These are phyloP conservation scores for Ornithoptera priamus DNA, from an alignment of 2,888 invertebrate genomes.

Conservation along the genomic window DNA sequence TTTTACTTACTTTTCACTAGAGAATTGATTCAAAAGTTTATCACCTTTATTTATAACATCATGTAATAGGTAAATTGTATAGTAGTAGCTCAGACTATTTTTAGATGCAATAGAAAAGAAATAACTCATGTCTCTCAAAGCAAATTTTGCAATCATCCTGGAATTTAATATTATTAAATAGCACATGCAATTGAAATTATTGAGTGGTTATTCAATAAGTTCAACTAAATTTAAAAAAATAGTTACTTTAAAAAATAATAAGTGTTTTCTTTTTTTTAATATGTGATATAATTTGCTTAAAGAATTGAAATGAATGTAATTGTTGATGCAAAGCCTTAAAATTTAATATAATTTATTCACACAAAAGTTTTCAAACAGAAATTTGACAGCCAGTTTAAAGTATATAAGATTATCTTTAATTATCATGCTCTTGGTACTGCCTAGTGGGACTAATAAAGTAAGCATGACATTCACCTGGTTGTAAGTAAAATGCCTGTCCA, in stretches of 20 bases:
- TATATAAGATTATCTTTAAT: no score
- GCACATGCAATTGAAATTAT: background rate
- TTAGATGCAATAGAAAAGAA: slow-evolving; percentile 47
- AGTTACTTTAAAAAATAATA: background rate
- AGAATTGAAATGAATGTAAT: no score
- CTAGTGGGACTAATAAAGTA: no score
- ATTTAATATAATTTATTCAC: no score
- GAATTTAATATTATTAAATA: slow-evolving; percentile 23
- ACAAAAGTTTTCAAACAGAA: no score
- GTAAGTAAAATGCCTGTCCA: no score
- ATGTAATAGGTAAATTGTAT: slow-evolving; percentile 52
- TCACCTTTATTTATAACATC: slow-evolving; percentile 45
- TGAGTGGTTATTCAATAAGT: background rate
- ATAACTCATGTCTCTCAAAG: slow-evolving; percentile 44
- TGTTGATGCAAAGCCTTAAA: no score
- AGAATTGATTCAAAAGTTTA: slow-evolving; percentile 35
- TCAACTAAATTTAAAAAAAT: background rate
- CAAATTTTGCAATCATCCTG: slow-evolving; percentile 42
- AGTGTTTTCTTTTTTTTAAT: background rate
- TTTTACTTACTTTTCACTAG: slow-evolving; percentile 43
- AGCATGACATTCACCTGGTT: no score
- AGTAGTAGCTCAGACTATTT: slow-evolving; percentile 47
- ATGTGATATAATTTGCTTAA: no score
- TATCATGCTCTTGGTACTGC: no score
- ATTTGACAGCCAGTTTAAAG: no score